Evolutionary conservation across 2,797 vertebrate species (phyloP).

Genomic region (Cephalopachus bancanus): DNA sequence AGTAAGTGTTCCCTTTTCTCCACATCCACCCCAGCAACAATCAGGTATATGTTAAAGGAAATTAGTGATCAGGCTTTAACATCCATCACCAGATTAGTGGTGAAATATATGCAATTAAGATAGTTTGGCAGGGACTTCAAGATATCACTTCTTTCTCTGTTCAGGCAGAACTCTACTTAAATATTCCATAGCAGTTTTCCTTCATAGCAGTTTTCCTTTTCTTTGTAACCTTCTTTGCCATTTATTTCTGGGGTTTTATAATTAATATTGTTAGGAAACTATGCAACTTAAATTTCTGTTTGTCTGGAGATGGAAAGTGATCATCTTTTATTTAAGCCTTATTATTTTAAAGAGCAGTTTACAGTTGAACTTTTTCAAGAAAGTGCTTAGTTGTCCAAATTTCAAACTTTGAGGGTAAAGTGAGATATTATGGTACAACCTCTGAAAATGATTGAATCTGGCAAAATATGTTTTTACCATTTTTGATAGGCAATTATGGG

Average conservation of each 20-base stretch:
- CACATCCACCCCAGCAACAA: too few relatives aligned
- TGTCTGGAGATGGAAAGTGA: neutral
- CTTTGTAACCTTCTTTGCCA: neutral
- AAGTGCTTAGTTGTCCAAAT: constrained; percentile 47
- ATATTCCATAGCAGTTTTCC: neutral
- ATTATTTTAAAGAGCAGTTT: constrained; percentile 8
- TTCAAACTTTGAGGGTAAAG: constrained; percentile 47
- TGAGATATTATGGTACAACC: neutral
- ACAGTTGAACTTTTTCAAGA: constrained; percentile 7
- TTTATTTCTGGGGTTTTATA: neutral
- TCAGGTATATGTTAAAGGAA: neutral
- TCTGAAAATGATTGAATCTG: constrained; percentile 22
- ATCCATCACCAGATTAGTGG: neutral
- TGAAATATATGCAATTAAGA: neutral
- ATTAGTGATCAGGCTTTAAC: neutral
- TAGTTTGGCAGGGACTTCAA: neutral
- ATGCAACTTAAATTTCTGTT: constrained; percentile 9
- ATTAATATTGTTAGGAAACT: constrained; percentile 17
- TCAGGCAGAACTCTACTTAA: neutral
- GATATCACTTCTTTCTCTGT: neutral
- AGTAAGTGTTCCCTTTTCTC: too few relatives aligned
- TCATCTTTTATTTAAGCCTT: constrained; percentile 1
- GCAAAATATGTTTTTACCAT: constrained; percentile 15
- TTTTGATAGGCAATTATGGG: neutral
- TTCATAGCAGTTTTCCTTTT: neutral